Evolutionary conservation across 2,888 invertebrate species (phyloP), one percentile per base, ranked within the genome.

Genomic region (Drosophila infuscata): DNA sequence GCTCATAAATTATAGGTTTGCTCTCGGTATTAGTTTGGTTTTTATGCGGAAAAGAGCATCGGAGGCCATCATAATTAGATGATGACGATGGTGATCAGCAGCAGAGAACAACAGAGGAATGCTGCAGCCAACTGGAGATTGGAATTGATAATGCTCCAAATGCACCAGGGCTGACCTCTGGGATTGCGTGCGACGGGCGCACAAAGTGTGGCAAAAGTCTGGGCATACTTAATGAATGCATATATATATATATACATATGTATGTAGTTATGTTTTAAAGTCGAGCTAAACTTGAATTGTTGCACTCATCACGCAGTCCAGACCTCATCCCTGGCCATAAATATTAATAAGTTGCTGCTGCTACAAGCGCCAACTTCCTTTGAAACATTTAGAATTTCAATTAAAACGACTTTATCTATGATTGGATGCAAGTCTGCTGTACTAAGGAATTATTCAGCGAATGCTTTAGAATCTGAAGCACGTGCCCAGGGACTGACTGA

Each of bases 371-470:
- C 88, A 88, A 81, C 83, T 85, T 85, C 88, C 83, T 88, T 83
- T 85, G 85, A 85, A 85, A 81, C 83, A 88, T 86, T 88, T 82
- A 83, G 87, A 87, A 84, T 87, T 88, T 81, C 81, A 87, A 87
- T 88, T 88, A 86, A 86, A 84, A 81, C 87, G 84, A 88, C 82
- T 88, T 79, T 78, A 87, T 87, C 83, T 82, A 70, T 63, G 76
- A 71, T 70, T 76, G 79, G 51, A 64, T 70, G 69, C 77, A 51
- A 63, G 62, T 74, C 74, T 69, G 68, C 48, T 33, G 41, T 48
- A 46, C 48, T 60, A 49, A 43, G 49, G 25, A 48, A 38, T 32
- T 51, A 59, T 17, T 43, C 29, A 70, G 48, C 53, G 63, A 74
- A 38, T 69, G 73, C 68, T 77, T 81, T 75, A 83, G 81, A 81